Conservation (phyloP, 1,140 invertebrate species). For the Vanessa atalanta region DNA sequence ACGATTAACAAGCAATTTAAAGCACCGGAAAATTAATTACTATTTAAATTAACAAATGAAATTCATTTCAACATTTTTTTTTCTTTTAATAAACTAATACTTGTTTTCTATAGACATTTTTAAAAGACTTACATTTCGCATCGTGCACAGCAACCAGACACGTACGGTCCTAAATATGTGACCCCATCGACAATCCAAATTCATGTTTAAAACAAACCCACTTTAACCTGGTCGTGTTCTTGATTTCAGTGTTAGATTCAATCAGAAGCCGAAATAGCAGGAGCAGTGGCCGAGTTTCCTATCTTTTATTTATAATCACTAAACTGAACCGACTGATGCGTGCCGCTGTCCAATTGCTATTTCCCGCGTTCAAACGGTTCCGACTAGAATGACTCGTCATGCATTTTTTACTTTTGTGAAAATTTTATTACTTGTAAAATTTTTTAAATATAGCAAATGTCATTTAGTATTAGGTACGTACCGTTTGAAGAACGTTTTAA, state of each 20-base stretch:
- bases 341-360: constrained; percentile 58
- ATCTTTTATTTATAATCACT: constrained; percentile 69
- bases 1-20: no score
- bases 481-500: no score
- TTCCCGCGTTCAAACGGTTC: constrained; percentile 51
- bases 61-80: no score
- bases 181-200: constrained; percentile 52
- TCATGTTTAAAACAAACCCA: constrained; percentile 45
- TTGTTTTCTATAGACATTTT: no score
- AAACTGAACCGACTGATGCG: constrained; percentile 54
- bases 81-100: no score
- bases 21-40: no score
- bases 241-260: constrained; percentile 58
- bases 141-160: constrained; percentile 46
- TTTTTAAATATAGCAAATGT: no score
- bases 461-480: no score
- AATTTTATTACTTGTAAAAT: constrained; percentile 6
- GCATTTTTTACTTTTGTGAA: constrained; percentile 19
- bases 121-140: constrained; percentile 49
- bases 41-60: no score
- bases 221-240: constrained; percentile 61
- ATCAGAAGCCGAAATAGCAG: constrained; percentile 61
- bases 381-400: constrained; percentile 44
- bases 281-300: constrained; percentile 67
- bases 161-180: constrained; percentile 50